These are phyloP conservation scores for Synergus japonicus DNA, from an alignment of 2,888 invertebrate species.

Conservation along the genomic window DNA sequence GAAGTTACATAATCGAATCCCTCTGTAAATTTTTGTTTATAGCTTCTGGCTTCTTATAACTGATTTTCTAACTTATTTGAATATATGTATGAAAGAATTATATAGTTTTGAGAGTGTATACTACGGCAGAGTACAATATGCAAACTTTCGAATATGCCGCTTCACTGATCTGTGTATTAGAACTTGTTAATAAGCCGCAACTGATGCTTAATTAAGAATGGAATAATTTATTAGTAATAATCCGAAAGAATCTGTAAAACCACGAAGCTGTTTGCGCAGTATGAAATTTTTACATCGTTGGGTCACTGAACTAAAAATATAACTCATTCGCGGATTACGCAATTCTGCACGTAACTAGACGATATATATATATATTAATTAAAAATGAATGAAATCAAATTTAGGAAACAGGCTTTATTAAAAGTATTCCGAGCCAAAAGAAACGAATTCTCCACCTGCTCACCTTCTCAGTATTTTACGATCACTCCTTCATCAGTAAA, in stretches of 20 bases:
- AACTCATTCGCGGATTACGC: constrained; percentile 49
- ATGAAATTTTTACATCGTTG: not conserved
- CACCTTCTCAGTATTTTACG: not conserved
- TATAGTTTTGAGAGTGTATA: not conserved
- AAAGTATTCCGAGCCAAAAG: constrained; percentile 59
- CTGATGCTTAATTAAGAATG: not conserved
- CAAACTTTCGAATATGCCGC: not conserved
- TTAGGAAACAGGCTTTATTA: constrained; percentile 66
- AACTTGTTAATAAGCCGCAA: not conserved
- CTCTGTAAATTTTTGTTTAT: too few relatives aligned
- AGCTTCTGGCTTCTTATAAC: not conserved
- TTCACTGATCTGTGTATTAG: not conserved
- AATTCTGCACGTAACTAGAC: constrained; percentile 42
- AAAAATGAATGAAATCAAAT: constrained; percentile 66
- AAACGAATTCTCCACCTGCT: not conserved
- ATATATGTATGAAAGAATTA: not conserved
- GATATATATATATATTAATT: constrained; percentile 61
- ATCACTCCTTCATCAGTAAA: not conserved
- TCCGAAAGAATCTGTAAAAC: not conserved
- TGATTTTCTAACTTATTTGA: not conserved
- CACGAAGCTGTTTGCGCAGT: constrained; percentile 7
- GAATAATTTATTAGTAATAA: not conserved
- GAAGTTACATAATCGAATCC: too few relatives aligned
- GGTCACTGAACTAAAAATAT: constrained; percentile 61
- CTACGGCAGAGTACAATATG: not conserved